A percentile compares a stretch with the other conserved stretches of the same genome.
Evolutionary conservation across 2,113 vertebrate genomes (phyloP).

Genomic region (Macquaria australasica): DNA sequence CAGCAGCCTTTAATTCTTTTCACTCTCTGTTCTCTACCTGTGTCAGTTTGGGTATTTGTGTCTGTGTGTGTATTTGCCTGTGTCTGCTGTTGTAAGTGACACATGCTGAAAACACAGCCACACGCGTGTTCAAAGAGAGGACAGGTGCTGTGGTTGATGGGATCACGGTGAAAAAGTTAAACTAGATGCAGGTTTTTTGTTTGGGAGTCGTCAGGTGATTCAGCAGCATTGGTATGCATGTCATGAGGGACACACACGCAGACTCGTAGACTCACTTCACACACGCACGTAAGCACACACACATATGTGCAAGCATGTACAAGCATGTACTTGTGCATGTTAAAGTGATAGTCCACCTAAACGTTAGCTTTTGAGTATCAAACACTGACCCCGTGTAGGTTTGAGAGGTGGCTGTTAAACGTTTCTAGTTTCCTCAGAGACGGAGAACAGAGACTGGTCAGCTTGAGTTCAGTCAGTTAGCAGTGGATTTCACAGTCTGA

Average conservation of each 20-base stretch:
- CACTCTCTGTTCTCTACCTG: background rate
- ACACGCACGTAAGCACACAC: background rate
- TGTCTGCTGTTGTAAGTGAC: constrained; percentile 28
- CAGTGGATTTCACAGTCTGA: background rate
- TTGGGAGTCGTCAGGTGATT: constrained; percentile 62
- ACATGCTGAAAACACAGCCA: constrained; percentile 21
- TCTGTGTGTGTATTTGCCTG: constrained; percentile 5
- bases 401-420: background rate
- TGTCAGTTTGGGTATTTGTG: background rate
- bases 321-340: background rate
- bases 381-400: background rate
- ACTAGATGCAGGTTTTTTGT: constrained; percentile 14
- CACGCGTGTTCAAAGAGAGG: constrained; percentile 39
- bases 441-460: background rate
- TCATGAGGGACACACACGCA: background rate
- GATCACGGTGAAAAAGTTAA: background rate
- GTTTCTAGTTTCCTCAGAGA: background rate
- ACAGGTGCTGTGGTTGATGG: constrained; percentile 39
- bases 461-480: background rate
- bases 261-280: background rate
- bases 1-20: background rate
- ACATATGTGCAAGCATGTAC: background rate
- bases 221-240: constrained; percentile 46
- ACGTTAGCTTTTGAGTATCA: background rate
- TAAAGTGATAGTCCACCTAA: background rate